Evolutionary conservation across 2,888 invertebrate genomes (phyloP), one percentile per base, ranked within the genome.

Genomic region (Polydrusus tereticollis): DNA sequence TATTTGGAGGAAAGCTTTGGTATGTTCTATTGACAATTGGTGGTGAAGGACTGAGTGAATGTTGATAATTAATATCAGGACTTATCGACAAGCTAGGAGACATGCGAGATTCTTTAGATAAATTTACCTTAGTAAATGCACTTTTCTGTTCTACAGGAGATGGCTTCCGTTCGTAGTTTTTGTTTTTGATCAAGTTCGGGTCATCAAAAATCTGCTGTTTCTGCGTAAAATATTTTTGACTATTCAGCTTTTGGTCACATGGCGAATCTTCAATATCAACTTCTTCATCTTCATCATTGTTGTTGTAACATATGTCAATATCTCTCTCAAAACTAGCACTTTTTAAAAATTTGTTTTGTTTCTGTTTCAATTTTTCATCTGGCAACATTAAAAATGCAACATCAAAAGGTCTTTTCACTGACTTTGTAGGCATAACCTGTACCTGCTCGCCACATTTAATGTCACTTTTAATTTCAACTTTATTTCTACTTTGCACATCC

Each of bases 301-400:
- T 79, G 64, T 78, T 77, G 62, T 74, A 77, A 7, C 70, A 68
- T 50, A 66, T 64, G 64, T 78, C 77, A 14, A 74, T 50, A 59
- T 79, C 78, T 74, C 77, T 74, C 63, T 79, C 77, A 71, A 80
- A 86, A 80, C 88, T 88, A 0, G 88, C 87, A 20, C 88, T 86
- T 80, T 89, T 82, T 33, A 88, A 84, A 80, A 87, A 89, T 78
- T 91, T 90, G 79, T 88, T 82, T 36, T 88, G 85, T 78, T 90
- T 90, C 55, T 91, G 89, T 63, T 92, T 91, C 55, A 93, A 85
- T 80, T 93, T 93, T 74, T 95, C 95, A 82, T 95, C 95, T 0
- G 95, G 95, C 84, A 94, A 92, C 89, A 96, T 95, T 23, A 96
- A 86, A 80, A 96, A 96, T 0, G 96, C 96, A 8, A 96, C 96